A percentile compares a stretch with the other conserved stretches of the same genome.
Conservation (phyloP, 1,140 invertebrate genomes). For the Listronotus oregonensis region DNA sequence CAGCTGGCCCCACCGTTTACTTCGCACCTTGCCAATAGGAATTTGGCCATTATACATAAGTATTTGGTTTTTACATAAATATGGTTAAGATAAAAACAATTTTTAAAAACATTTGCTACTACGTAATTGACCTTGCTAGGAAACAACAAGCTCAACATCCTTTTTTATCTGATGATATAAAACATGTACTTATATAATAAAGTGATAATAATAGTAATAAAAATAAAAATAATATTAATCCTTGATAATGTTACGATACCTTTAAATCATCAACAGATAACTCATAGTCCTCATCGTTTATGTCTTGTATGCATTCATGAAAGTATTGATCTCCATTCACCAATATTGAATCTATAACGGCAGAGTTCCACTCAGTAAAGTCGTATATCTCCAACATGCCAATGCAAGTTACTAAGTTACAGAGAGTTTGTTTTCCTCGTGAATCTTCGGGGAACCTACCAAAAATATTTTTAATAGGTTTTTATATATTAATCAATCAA, state of each 20-base stretch:
- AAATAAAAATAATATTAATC: no score
- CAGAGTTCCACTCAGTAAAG: slow-evolving; percentile 63
- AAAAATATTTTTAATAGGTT: slow-evolving; percentile 3
- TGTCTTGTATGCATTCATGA: slow-evolving; percentile 57
- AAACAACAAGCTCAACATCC: no score
- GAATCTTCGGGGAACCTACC: slow-evolving; percentile 45
- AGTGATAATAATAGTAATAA: no score
- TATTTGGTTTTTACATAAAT: no score
- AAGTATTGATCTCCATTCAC: slow-evolving; percentile 62
- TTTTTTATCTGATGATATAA: no score
- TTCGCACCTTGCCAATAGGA: no score
- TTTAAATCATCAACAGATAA: slow-evolving; percentile 60
- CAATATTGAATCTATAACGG: slow-evolving; percentile 64
- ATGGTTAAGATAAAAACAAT: no score
- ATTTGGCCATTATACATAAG: no score
- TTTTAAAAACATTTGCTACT: no score
- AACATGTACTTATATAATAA: no score
- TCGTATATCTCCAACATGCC: slow-evolving; percentile 63
- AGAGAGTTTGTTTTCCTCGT: slow-evolving; percentile 55
- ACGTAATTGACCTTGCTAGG: no score
- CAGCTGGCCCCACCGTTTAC: no score
- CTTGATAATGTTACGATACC: slow-evolving; percentile 2
- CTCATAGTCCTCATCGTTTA: slow-evolving; percentile 59
- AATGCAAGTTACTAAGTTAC: slow-evolving; percentile 61
- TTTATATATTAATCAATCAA: neutral